A percentile compares a stretch with the other conserved stretches of the same genome.
phyloP scores from a whole-genome alignment of 2,888 invertebrate genomes.

The Ariolimax columbianus region DNA sequence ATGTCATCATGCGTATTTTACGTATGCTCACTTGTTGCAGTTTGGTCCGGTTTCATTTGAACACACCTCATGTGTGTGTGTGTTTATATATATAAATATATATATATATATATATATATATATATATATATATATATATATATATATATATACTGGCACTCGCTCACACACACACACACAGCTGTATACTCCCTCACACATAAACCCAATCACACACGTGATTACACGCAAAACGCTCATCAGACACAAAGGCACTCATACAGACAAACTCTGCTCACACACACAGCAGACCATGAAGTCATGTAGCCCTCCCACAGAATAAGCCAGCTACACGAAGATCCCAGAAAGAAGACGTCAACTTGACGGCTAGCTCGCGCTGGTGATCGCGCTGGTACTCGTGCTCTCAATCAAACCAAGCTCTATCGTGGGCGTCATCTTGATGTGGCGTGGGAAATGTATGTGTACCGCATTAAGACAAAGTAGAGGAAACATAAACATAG shows the following conservation, averaged over 20 bases:
- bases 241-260: background rate
- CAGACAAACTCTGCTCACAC: background rate
- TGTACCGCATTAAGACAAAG: background rate
- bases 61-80: no score
- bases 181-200: no score
- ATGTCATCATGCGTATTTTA: no score
- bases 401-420: background rate
- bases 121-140: background rate
- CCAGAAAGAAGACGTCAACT: conserved; percentile 10
- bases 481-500: background rate
- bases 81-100: background rate
- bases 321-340: background rate
- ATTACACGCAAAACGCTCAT: background rate
- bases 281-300: background rate
- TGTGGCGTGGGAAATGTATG: conserved; percentile 12
- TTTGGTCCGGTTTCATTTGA: no score
- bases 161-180: background rate
- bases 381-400: no score
- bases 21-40: no score
- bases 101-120: background rate
- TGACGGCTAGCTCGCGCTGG: background rate
- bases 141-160: background rate
- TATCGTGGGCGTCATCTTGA: conserved; percentile 11
- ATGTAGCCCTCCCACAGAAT: background rate
- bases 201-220: background rate